Base-by-base conservation (phyloP, 2,113 vertebrate species). In the Caracal caracal region DNA sequence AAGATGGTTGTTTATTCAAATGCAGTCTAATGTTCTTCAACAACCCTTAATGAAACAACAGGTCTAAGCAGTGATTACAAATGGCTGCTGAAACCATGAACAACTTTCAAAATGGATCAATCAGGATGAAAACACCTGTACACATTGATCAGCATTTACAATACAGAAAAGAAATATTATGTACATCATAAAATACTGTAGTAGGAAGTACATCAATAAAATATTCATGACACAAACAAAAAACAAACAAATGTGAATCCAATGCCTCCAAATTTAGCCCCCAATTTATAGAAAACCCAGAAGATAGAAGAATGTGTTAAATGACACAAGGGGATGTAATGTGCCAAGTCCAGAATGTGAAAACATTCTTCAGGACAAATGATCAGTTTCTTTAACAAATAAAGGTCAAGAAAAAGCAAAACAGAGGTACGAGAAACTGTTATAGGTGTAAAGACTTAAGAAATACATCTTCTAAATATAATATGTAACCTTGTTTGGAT, bases 1-100 rank as follows among this genome's bases (percentile, higher is more conserved):
- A 96, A 96, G 37, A 95, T 19, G 19, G 20, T 11, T 66, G 6
- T 78, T 92, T 87, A 93, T 53, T 92, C 66, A 83, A 92, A 92
- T 75, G 6, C 85, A 66, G 19, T 20, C 47, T 68, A 11, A 90
- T 40, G 79, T 93, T 82, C 49, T 90, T 90, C 75, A 93, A 78
- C 30, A 82, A 84, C 6, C 10, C 12, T 10, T 33, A 90, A 76
- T 40, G 10, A 79, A 94, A 90, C 24, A 73, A 70, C 1, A 91
- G 16, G 88, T 68, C 26, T n/a, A 88, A 78, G 22, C 47, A 84
- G 56, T 56, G 40, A 80, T 81, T 37, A 70, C 85, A 93, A 75
- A 43, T 28, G 3, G 66, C 66, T 37, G 22, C 35, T 63, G 4
- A 95, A 95, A 95, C 28, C 10, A 85, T 4, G 0, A 86, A 10